These are phyloP conservation scores for Aegithalos caudatus DNA, from an alignment of 2,113 vertebrate genomes.

Conservation along the genomic window DNA sequence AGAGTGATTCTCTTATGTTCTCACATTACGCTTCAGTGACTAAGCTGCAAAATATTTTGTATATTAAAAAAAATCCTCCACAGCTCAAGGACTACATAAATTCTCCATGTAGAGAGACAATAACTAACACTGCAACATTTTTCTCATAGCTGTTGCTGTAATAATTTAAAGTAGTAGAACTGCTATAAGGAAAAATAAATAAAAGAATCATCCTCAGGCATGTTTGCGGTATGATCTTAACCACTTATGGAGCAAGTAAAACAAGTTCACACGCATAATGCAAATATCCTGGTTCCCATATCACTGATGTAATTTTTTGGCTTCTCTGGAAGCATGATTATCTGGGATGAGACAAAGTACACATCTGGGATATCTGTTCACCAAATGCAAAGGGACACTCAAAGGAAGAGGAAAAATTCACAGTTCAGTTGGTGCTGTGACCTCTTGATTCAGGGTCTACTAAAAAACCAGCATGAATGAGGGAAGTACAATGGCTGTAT, in stretches of 20 bases:
- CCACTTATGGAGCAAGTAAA: not conserved
- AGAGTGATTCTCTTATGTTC: not conserved
- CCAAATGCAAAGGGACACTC: not conserved
- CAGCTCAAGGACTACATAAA: not conserved
- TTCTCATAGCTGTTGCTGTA: conserved; percentile 8
- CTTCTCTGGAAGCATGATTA: not conserved
- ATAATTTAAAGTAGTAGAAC: conserved; percentile 1
- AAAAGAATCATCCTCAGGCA: not conserved
- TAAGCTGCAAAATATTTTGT: conserved; percentile 35
- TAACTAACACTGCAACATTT: not conserved
- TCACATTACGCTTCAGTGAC: conserved; percentile 37
- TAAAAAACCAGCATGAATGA: not conserved
- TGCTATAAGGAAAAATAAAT: conserved; percentile 6
- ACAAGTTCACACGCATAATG: not conserved
- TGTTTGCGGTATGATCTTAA: conserved; percentile 16
- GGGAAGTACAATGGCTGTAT: not conserved
- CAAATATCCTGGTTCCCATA: not conserved
- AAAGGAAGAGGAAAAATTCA: not conserved
- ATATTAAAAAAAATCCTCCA: not conserved
- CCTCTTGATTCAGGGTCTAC: not conserved
- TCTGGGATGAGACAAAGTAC: not conserved
- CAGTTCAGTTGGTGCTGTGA: not conserved
- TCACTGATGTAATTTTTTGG: not conserved
- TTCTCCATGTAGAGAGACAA: not conserved
- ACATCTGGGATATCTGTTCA: not conserved